Base-by-base conservation (phyloP, 2,797 vertebrate species). In the Caiman crocodilus region DNA sequence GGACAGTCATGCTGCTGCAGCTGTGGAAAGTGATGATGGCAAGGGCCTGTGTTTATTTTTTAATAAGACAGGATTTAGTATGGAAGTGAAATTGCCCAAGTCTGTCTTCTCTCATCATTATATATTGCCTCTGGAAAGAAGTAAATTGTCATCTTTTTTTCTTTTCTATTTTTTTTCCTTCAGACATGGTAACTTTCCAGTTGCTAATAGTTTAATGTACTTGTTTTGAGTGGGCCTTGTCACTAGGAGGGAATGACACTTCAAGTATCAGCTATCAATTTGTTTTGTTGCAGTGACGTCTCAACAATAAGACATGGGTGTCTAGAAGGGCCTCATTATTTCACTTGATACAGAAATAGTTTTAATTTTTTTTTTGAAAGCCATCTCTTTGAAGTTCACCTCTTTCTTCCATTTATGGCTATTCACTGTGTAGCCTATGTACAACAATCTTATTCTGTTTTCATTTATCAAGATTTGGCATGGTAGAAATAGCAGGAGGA, bases 401-500 rank as follows among this genome's bases (percentile, higher is more conserved):
- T 42, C 69, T 15, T 13, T 71, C 42, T 71, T 71, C 42, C 67
- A 42, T 71, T 71, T 50, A 71, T 25, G 13, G 12, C 25, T 21
- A 42, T 71, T 71, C 69, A 71, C 23, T 50, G 35, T 8, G 14
- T 14, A 50, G 32, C 69, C 35, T 7, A 42, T 26, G 69, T 2
- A 7, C 21, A 32, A 50, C 25, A 25, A 23, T 71, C 18, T 76
- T 82, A 63, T 15, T 91, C 88, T 91, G 82, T 90, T 92, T 96
- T 92, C 30, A 25, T 65, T 91, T 93, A 25, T 91, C 64, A 93
- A 89, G 56, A 92, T 26, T 15, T 82, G 64, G 86, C 5, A 5
- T 87, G 88, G 78, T 60, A 90, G 80, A 95, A 94, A 93, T 82
- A 90, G 85, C 25, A 93, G 88, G 78, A 90, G 32, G 92, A 92